phyloP scores from a whole-genome alignment of 2,113 vertebrate species.

The Madoqua kirkii region DNA sequence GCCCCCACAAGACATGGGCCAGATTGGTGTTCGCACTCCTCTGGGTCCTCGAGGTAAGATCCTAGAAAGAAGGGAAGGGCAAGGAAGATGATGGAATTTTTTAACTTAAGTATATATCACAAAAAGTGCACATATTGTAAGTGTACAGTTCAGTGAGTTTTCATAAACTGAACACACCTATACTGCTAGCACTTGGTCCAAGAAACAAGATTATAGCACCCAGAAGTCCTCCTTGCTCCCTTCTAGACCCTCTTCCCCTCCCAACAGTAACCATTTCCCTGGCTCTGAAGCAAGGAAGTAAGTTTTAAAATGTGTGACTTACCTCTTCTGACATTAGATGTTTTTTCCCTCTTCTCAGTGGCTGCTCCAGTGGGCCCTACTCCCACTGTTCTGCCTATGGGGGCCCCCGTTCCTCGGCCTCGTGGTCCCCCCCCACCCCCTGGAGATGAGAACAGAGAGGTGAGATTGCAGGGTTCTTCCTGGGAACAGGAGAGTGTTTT shows the following conservation, averaged over 20 bases:
- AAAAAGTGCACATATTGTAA: neutral
- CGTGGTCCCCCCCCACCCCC: conserved; percentile 86
- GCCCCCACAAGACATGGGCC: conserved; percentile 68
- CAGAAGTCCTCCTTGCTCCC: neutral
- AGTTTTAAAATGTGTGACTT: neutral
- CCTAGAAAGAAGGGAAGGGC: neutral
- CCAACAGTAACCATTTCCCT: neutral
- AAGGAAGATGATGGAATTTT: neutral
- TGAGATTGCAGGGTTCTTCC: conserved; percentile 50
- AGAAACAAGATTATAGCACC: neutral
- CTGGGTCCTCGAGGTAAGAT: conserved; percentile 70
- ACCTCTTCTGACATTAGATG: neutral
- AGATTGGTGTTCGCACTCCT: conserved; percentile 62
- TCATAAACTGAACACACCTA: neutral
- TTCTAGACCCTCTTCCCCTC: accelerated
- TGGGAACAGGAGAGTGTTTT: neutral
- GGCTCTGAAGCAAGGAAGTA: neutral
- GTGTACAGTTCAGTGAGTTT: neutral
- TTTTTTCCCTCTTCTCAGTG: conserved; percentile 37
- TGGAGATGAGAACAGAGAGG: conserved; percentile 90
- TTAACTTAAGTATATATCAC: neutral
- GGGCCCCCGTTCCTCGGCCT: conserved; percentile 73
- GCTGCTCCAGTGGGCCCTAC: conserved; percentile 77
- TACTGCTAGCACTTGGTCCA: neutral
- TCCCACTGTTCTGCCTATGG: conserved; percentile 84